Evolutionary conservation across 2,113 vertebrate genomes (phyloP).

Genomic region (Myotis davidii): DNA sequence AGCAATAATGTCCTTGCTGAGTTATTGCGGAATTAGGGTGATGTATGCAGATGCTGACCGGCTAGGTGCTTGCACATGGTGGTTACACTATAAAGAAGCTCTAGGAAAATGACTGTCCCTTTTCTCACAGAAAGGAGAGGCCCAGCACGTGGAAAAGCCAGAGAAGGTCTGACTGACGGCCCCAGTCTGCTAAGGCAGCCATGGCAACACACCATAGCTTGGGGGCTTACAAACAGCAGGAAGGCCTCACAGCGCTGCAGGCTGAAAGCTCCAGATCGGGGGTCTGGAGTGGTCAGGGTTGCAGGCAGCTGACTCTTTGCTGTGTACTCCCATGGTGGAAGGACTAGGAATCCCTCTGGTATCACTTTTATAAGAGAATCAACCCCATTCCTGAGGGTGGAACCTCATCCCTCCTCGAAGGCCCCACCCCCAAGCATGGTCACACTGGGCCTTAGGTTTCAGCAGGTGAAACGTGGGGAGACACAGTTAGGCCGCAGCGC

Average conservation of each 20-base stretch:
- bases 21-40: neutral
- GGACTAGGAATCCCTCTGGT: neutral
- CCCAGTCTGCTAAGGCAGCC: neutral
- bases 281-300: too few species aligned
- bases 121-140: neutral
- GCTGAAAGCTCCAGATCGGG: neutral
- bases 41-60: neutral
- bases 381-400: neutral
- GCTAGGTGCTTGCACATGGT: neutral
- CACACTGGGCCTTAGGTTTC: neutral
- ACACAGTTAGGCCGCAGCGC: neutral
- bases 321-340: neutral
- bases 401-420: neutral
- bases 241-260: neutral
- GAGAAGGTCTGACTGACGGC: neutral
- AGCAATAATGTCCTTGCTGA: neutral
- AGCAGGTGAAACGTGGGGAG: neutral
- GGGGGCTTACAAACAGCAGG: neutral
- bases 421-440: neutral
- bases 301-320: neutral
- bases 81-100: neutral
- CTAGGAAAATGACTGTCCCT: neutral
- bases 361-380: neutral
- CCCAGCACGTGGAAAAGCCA: neutral
- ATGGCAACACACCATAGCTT: neutral